Evolutionary conservation across 37 sponge, comb jelly and placozoan species (phyloP), one percentile per base, ranked within the genome.

Genomic region (Axinella damicornis): DNA sequence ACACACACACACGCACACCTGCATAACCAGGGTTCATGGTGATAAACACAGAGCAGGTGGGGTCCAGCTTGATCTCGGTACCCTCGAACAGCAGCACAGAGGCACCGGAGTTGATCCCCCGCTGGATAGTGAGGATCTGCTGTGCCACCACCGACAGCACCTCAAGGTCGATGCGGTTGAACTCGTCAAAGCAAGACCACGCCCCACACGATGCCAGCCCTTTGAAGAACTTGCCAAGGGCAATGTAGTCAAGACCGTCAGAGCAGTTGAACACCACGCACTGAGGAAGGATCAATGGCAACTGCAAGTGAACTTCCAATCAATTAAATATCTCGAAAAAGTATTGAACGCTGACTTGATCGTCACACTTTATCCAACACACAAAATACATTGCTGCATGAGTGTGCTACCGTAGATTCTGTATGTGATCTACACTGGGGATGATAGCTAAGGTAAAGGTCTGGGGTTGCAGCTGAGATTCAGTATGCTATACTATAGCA

Each of bases 21-120:
- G 99, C 99, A 90, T 99, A 99, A 31, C 99, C 99, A 62, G 99
- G 99, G 82, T 99, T 99, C 99, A 99, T 99, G 2, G 99, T 99
- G 86, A 99, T 99, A 75, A 99, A 99, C 25, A 97, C 98, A 63
- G 96, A 85, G 77, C 99, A 99, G 22, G 96, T 93, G 13, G 97
- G 99, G 65, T 99, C 96, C 71, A 99, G 74, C 65, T 94, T 95
- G 81, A 99, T 91, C 81, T 99, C 99, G 16, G 99, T 99, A 54
- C 99, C 99, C 68, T 99, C 99, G 88, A 99, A 99, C 33, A 99
- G 74, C 69, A 99, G 83, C 28, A 85, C 87, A 22, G 89, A 71
- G 19, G 87, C 76, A 20, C 96, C 97, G 62, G 90, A 79, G 57
- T 78, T 90, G 60, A 94, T 89, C 25, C 90, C 94, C 74, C 74